Conservation (phyloP, 2,113 vertebrate species). For the Drymodes brunneopygia region DNA sequence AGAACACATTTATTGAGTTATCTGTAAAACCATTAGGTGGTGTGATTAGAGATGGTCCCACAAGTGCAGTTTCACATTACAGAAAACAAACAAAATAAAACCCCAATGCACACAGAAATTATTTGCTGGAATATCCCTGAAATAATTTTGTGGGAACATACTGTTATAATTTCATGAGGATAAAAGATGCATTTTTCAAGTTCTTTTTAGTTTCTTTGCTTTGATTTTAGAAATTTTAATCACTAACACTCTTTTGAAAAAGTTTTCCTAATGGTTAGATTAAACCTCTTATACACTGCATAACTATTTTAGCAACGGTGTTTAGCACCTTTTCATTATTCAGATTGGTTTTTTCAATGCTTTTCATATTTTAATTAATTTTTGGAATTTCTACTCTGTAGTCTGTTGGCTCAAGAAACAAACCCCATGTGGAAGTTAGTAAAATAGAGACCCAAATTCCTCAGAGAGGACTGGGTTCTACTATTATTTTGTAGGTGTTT, state of each 20-base stretch:
- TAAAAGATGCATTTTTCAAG: background rate
- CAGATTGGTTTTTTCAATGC: background rate
- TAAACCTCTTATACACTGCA: background rate
- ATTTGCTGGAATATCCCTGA: background rate
- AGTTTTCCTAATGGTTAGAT: background rate
- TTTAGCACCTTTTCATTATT: background rate
- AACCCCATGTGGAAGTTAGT: background rate
- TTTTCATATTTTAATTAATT: background rate
- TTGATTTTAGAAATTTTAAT: background rate
- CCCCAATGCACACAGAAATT: background rate
- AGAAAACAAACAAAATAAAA: background rate
- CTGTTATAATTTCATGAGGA: background rate
- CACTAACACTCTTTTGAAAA: background rate
- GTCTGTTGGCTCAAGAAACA: background rate
- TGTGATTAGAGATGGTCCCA: background rate
- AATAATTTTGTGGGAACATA: background rate
- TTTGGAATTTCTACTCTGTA: background rate
- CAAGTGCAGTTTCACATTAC: background rate
- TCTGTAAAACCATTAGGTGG: background rate
- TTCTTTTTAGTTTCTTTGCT: background rate
- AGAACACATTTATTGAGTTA: background rate
- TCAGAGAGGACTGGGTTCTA: background rate
- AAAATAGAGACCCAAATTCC: background rate
- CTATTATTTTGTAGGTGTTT: fast-evolving
- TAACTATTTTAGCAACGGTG: background rate